Conservation (phyloP, 2,888 invertebrate genomes). For the Carterocephalus palaemon region DNA sequence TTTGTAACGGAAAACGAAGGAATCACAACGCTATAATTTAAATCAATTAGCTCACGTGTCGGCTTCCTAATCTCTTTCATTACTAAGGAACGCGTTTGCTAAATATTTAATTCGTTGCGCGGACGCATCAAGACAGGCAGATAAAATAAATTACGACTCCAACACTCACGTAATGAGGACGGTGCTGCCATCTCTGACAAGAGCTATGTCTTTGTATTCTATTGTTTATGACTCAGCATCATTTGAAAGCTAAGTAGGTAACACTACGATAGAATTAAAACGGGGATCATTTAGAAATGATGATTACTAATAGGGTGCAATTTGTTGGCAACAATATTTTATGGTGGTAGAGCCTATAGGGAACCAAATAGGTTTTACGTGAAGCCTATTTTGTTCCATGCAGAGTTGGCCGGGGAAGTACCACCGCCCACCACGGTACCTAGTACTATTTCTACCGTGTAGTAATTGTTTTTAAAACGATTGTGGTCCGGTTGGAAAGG, state of each 20-base stretch:
- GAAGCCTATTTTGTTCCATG: no score
- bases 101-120: constrained; percentile 15
- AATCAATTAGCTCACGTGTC: constrained; percentile 8
- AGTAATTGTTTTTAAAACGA: no score
- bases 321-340: no score
- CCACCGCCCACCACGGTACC: no score
- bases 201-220: constrained; percentile 1
- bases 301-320: no score
- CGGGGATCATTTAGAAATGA: not conserved
- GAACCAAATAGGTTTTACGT: no score
- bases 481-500: no score
- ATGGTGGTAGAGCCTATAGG: no score
- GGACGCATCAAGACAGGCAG: constrained; percentile 3
- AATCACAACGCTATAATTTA: constrained; percentile 9
- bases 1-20: no score
- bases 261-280: not conserved
- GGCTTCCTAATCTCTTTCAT: constrained; percentile 18
- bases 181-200: constrained; percentile 9
- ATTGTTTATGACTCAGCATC: constrained; percentile 10
- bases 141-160: not conserved
- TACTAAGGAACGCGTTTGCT: constrained; percentile 7
- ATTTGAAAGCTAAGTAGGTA: not conserved
- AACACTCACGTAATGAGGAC: constrained; percentile 10
- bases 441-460: no score
- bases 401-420: no score